Percentiles rank a stretch among this genome's conserved stretches.
These are phyloP conservation scores for Balanococcus diminutus DNA, from an alignment of 2,888 invertebrate genomes.

Conservation along the genomic window DNA sequence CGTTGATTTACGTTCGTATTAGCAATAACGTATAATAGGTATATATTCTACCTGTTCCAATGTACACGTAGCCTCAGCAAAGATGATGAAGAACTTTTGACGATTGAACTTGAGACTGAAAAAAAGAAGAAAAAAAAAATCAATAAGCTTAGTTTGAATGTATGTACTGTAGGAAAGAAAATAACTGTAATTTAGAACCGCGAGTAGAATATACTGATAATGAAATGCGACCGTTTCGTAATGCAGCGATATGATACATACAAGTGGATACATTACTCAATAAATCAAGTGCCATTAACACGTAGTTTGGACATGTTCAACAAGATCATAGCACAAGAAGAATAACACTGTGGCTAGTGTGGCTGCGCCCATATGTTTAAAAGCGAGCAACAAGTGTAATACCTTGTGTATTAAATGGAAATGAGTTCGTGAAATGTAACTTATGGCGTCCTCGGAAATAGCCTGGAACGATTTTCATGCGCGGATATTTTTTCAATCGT, in stretches of 20 bases:
- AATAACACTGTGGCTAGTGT: background rate
- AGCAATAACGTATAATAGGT: background rate
- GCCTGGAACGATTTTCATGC: background rate
- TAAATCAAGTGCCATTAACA: conserved; percentile 19
- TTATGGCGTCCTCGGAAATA: background rate
- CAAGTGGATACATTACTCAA: background rate
- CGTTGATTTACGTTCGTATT: background rate
- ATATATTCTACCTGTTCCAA: too few species aligned
- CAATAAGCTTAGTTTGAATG: background rate
- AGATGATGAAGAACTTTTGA: background rate
- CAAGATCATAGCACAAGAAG: background rate
- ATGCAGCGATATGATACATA: background rate
- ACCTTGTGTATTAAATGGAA: background rate
- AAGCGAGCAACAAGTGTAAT: background rate
- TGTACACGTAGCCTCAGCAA: too few species aligned
- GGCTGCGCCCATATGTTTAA: conserved; percentile 19
- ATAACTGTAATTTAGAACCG: conserved; percentile 11
- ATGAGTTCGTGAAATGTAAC: background rate
- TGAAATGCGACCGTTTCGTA: conserved; percentile 3
- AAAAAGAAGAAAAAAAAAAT: too few species aligned
- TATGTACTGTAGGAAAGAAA: background rate
- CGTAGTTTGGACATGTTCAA: conserved; percentile 3
- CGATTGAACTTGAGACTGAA: background rate
- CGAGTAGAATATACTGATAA: background rate
- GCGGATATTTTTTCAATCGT: background rate